These are phyloP conservation scores for Phengaris arion DNA, from an alignment of 2,888 invertebrate genomes.

Conservation along the genomic window DNA sequence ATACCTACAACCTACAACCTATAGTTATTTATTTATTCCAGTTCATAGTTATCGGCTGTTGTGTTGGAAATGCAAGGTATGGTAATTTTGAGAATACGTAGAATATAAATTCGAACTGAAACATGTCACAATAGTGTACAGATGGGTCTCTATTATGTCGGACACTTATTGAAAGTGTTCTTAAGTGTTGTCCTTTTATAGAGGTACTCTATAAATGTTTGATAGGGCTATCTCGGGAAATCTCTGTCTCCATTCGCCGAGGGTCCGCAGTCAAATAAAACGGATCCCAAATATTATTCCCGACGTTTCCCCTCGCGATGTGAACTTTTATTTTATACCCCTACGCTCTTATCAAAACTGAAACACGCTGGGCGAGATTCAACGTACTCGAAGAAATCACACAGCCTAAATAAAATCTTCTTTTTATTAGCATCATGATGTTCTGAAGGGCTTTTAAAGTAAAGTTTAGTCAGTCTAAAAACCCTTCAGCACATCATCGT, in stretches of 20 bases:
- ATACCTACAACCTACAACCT: too few relatives aligned
- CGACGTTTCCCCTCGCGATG: conserved; percentile 76
- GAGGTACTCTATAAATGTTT: conserved; percentile 79
- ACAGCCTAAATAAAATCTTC: conserved; percentile 51
- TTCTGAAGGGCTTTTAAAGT: neutral
- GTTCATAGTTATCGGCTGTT: too few relatives aligned
- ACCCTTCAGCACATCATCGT: neutral
- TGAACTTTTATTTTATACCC: conserved; percentile 79
- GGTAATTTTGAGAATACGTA: neutral
- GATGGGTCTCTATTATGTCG: conserved; percentile 56
- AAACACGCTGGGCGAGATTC: conserved; percentile 72
- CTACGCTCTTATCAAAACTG: conserved; percentile 76
- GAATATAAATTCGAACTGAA: neutral
- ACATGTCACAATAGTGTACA: conserved; percentile 36
- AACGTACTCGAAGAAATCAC: conserved; percentile 73
- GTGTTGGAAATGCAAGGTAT: neutral
- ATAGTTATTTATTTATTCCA: too few relatives aligned
- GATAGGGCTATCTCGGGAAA: conserved; percentile 79
- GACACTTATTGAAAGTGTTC: conserved; percentile 77
- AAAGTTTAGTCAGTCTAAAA: too few relatives aligned
- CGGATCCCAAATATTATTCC: conserved; percentile 78
- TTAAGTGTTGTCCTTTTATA: conserved; percentile 78
- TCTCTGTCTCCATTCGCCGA: conserved; percentile 77
- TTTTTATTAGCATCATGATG: conserved; percentile 33
- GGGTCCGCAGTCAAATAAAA: conserved; percentile 79